Conservation (phyloP, 2,888 invertebrate genomes). For the Petrophora chlorosata region DNA sequence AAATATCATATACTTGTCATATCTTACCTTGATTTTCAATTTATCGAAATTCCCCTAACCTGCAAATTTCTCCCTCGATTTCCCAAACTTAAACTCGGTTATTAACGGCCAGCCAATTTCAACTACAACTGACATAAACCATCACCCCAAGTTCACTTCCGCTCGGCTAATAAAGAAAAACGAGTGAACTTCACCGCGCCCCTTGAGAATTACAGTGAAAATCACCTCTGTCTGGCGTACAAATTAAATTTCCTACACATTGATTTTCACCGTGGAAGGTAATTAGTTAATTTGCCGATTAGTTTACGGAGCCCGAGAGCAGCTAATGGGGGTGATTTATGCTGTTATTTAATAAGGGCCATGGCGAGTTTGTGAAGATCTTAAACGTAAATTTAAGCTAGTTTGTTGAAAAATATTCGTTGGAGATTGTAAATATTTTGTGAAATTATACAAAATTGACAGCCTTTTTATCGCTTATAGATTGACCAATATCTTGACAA, state of each 20-base stretch:
- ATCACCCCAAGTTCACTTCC: conserved; percentile 46
- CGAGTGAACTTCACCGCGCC: conserved; percentile 44
- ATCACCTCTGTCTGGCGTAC: conserved; percentile 57
- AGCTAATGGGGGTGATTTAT: conserved; percentile 64
- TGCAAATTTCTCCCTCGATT: conserved; percentile 19
- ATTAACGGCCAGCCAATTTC: conserved; percentile 28
- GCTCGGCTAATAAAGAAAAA: conserved; percentile 56
- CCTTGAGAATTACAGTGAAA: conserved; percentile 54
- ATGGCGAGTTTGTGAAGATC: neutral
- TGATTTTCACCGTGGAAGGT: conserved; percentile 68
- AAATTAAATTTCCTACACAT: conserved; percentile 76
- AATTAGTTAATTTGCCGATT: conserved; percentile 76
- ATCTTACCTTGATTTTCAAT: no score
- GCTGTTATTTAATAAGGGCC: conserved; percentile 53
- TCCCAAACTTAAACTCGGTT: conserved; percentile 25
- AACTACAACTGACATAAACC: conserved; percentile 46
- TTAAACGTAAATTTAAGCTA: no score
- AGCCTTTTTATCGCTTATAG: no score
- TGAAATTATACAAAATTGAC: no score
- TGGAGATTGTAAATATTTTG: no score
- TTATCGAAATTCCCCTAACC: conserved; percentile 5
- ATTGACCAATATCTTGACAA: no score
- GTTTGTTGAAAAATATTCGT: no score
- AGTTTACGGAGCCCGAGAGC: conserved; percentile 66
- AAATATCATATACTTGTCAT: no score